Base-by-base conservation (phyloP, 2,797 vertebrate species). In the Onychomys torridus region DNA sequence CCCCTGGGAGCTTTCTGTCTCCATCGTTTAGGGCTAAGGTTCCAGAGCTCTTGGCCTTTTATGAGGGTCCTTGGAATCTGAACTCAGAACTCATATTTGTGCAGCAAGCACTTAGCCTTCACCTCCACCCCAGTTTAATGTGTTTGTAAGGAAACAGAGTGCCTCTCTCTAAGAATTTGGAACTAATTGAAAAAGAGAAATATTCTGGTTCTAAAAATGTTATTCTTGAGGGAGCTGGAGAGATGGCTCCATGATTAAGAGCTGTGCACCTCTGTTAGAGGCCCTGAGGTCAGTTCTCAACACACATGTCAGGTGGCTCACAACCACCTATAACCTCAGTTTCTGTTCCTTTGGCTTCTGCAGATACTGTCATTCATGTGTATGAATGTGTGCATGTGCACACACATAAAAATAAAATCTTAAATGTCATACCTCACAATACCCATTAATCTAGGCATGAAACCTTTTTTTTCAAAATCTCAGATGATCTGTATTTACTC, bases 111-210 rank as follows among this genome's bases (percentile, higher is more conserved):
- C 61, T 46, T 8, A 46, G 40, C 5, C 40, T 13, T 46, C 40
- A 12, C 40, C 10, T 29, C 61, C 49, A 29, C 61, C 37, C 40
- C 29, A 21, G 6, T 21, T 59, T 75, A 52, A 73, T 89, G 17
- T 83, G 78, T 69, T 95, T 96, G 71, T 82, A 79, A 84, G 63
- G 69, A 86, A 77, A 96, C 5, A 61, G 96, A 87, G n/a, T 49
- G 57, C 29, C n/a, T 13, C 76, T 17, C 77, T 81, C 81, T 10
- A 91, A 79, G 57, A 95, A 65, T 46, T 37, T 85, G 71, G 94
- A n/a, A 89, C 65, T 91, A n/a, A 57, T 75, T 93, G 34, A 91
- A 97, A 93, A 85, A 87, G 46, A 94, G 55, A 94, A 95, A 82
- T 94, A 89, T 1, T 40, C 23, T 78, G 17, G 11, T 93, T 81